phyloP scores from a whole-genome alignment of 2,113 vertebrate genomes.

The Pagrus major region DNA sequence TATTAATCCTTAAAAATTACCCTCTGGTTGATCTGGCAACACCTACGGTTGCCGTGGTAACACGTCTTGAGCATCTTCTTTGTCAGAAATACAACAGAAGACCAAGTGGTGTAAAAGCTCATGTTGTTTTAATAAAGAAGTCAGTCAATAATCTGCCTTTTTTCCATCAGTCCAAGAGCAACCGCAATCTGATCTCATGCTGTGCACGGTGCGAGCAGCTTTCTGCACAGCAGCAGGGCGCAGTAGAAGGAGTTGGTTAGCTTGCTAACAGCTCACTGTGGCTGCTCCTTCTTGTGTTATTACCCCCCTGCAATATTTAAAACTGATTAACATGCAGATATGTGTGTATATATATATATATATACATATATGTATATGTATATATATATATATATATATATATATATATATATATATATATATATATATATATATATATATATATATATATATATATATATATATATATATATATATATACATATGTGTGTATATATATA shows the following conservation, averaged over 20 bases:
- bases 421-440: too few species aligned
- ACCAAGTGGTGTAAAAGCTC: neutral
- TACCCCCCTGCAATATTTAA: neutral
- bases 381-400: too few species aligned
- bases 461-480: too few species aligned
- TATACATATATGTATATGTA: too few species aligned
- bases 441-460: too few species aligned
- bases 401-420: too few species aligned
- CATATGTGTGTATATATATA: too few species aligned
- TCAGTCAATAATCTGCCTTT: neutral
- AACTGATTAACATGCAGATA: neutral
- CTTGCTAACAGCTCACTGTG: neutral
- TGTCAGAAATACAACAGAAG: neutral
- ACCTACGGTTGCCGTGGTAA: neutral
- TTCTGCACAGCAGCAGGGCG: neutral
- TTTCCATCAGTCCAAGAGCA: neutral
- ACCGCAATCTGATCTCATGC: neutral
- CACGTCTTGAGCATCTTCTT: neutral
- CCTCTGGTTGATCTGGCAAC: neutral
- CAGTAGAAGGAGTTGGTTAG: neutral
- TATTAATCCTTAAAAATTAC: neutral
- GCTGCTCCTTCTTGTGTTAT: neutral
- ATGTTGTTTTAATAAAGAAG: neutral
- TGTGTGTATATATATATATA: too few species aligned
- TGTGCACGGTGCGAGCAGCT: neutral